Evolutionary conservation across 2,113 vertebrate genomes (phyloP).

Genomic region (Gymnobelideus leadbeateri): DNA sequence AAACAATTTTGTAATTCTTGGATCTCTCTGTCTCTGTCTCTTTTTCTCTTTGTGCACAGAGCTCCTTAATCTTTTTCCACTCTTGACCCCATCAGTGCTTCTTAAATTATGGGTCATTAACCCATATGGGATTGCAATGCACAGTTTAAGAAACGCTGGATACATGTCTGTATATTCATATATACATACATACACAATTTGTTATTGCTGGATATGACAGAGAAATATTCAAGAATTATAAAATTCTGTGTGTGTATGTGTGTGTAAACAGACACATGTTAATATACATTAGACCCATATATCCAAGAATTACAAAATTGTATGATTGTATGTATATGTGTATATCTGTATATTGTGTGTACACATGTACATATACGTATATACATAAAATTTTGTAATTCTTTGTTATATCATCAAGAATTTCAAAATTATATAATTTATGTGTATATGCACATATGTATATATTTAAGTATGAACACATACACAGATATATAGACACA

Average conservation of each 20-base stretch:
- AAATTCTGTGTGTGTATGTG: neutral
- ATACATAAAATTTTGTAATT: neutral
- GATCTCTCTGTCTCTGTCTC: too few relatives aligned
- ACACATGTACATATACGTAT: neutral
- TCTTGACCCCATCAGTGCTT: too few relatives aligned
- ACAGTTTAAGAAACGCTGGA: too few relatives aligned
- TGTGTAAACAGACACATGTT: neutral
- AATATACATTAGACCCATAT: neutral
- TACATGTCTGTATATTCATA: too few relatives aligned
- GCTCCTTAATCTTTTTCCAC: too few relatives aligned
- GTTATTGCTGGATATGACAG: neutral
- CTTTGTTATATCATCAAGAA: neutral
- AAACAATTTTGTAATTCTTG: neutral
- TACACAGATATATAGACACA: neutral
- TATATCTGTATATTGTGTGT: neutral
- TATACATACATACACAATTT: neutral
- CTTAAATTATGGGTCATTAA: too few relatives aligned
- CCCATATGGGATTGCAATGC: too few relatives aligned
- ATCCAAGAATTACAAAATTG: neutral
- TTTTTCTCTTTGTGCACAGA: too few relatives aligned
- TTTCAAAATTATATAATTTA: neutral
- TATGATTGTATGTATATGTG: neutral
- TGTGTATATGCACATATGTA: neutral
- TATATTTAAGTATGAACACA: neutral
- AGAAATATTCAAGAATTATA: neutral